A percentile compares a stretch with the other conserved stretches of the same genome.
Conservation (phyloP, 2,888 invertebrate genomes). For the Cryptophagus acutangulus region DNA sequence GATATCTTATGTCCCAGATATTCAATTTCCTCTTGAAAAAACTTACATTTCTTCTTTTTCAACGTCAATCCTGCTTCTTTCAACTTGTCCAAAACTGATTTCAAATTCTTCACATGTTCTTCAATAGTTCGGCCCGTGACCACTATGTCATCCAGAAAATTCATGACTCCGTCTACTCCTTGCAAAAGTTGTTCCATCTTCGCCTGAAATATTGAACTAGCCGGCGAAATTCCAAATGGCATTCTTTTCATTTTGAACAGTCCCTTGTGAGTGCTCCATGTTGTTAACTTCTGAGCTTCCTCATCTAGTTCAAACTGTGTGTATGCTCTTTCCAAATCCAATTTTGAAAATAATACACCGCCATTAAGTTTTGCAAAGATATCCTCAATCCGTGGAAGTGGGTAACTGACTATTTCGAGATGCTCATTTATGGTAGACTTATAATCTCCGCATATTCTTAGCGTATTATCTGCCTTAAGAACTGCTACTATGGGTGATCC, state of each 20-base stretch:
- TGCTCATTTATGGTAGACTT: constrained; percentile 24
- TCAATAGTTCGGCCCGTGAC: constrained; percentile 27
- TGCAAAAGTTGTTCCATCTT: constrained; percentile 36
- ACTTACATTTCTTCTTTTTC: constrained; percentile 35
- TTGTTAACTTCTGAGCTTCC: too few relatives aligned
- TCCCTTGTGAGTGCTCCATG: too few relatives aligned
- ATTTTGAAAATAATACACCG: constrained; percentile 27
- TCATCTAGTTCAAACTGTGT: constrained; percentile 35
- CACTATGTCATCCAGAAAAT: constrained; percentile 36
- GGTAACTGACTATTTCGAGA: constrained; percentile 25
- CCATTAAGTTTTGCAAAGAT: constrained; percentile 26
- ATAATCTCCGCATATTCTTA: constrained; percentile 28
- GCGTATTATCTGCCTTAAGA: constrained; percentile 19
- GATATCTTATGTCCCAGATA: constrained; percentile 33
- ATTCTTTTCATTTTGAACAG: constrained; percentile 36
- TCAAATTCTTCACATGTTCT: constrained; percentile 27
- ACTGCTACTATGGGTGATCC: constrained; percentile 25
- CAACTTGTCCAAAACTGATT: constrained; percentile 26
- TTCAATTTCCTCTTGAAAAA: constrained; percentile 33
- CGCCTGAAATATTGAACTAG: constrained; percentile 39
- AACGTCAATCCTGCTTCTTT: constrained; percentile 30
- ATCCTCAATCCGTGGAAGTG: constrained; percentile 28
- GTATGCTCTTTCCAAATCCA: constrained; percentile 30
- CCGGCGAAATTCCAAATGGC: constrained; percentile 39
- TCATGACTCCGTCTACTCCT: constrained; percentile 30